These are phyloP conservation scores for Nesoenas mayeri DNA, from an alignment of 2,113 vertebrate species.

Conservation along the genomic window DNA sequence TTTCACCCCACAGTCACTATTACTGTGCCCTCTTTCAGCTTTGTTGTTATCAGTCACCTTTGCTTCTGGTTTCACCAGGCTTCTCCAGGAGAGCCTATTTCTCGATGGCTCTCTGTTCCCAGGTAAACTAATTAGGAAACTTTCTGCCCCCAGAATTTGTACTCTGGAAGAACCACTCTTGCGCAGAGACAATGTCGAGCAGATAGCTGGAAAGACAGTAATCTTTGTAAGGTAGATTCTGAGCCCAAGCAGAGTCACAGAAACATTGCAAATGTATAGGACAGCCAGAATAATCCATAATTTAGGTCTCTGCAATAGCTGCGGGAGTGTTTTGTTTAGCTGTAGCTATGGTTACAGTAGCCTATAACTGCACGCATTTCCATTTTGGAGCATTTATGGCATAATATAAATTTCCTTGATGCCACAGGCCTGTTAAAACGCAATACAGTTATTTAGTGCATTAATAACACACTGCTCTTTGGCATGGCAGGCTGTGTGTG, in stretches of 20 bases:
- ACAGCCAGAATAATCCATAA: not conserved
- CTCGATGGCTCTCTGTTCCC: not conserved
- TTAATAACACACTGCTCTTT: not conserved
- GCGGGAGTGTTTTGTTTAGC: constrained; percentile 49
- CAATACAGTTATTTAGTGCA: constrained; percentile 11
- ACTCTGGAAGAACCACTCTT: not conserved
- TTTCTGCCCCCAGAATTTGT: not conserved
- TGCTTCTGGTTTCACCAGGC: not conserved
- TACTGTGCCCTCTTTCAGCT: not conserved
- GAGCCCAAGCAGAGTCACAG: not conserved
- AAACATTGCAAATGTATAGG: not conserved
- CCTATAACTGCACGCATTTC: not conserved
- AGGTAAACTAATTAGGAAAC: not conserved
- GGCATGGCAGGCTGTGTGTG: not conserved
- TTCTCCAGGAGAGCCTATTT: not conserved
- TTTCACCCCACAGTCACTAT: not conserved
- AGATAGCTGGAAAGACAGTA: not conserved
- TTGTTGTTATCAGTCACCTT: not conserved
- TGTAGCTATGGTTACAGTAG: not conserved
- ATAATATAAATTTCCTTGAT: not conserved
- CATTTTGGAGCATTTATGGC: not conserved
- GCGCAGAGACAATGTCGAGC: not conserved
- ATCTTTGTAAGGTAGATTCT: not conserved
- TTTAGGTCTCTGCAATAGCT: not conserved
- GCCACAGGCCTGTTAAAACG: not conserved